A percentile compares a stretch with the other conserved stretches of the same genome.
These are phyloP conservation scores for Crocodylus rhombifer DNA, from an alignment of 2,797 vertebrate species.

Conservation along the genomic window DNA sequence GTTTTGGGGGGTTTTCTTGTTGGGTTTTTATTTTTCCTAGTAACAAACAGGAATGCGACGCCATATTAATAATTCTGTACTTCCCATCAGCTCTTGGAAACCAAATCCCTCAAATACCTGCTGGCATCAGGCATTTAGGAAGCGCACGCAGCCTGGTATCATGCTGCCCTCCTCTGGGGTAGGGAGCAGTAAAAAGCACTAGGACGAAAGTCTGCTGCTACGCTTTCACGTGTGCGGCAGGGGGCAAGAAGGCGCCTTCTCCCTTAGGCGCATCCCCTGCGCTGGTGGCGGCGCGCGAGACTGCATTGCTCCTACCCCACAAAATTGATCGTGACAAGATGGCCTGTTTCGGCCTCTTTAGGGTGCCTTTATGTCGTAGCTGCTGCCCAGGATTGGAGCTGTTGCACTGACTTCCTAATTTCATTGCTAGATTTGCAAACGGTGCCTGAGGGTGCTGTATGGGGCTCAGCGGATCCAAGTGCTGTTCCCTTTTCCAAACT, in stretches of 20 bases:
- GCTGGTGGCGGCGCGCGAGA: slow-evolving; percentile 56
- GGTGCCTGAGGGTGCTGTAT: not conserved
- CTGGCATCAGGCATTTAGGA: slow-evolving; percentile 30
- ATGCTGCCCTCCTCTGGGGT: slow-evolving; percentile 46
- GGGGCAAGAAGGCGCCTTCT: slow-evolving; percentile 50
- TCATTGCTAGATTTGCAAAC: not conserved
- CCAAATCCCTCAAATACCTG: slow-evolving; percentile 36
- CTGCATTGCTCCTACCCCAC: slow-evolving; percentile 11
- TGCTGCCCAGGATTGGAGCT: not conserved
- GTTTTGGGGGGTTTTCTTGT: not conserved
- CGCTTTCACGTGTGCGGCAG: slow-evolving; percentile 33
- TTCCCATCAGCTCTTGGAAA: slow-evolving; percentile 52
- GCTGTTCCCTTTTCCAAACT: not conserved
- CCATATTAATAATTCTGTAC: slow-evolving; percentile 63
- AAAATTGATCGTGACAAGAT: not conserved
- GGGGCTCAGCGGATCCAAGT: not conserved
- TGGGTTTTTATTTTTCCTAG: slow-evolving; percentile 1
- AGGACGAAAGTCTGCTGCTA: slow-evolving; percentile 31
- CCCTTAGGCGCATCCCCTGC: slow-evolving; percentile 15
- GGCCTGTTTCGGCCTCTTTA: not conserved
- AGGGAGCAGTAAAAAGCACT: slow-evolving; percentile 29
- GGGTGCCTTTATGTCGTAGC: not conserved
- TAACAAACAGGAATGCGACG: slow-evolving; percentile 12
- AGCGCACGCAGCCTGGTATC: not conserved
- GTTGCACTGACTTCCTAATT: not conserved